A percentile compares a stretch with the other conserved stretches of the same genome.
phyloP scores from a whole-genome alignment of 2,113 vertebrate genomes.

The Microtus montanus region DNA sequence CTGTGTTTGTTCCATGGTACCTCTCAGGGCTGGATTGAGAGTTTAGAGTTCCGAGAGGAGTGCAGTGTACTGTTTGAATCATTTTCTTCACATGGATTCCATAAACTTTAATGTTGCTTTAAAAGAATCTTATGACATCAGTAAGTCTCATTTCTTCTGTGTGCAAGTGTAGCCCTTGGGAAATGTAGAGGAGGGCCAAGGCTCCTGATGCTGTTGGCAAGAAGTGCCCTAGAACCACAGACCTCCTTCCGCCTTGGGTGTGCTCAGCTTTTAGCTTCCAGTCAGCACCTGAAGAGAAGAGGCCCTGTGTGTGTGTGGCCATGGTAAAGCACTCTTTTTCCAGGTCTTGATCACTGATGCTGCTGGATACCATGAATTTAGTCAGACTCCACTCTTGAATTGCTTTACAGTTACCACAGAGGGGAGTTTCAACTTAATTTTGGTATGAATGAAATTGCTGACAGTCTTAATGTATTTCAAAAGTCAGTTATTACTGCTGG shows the following conservation, averaged over 20 bases:
- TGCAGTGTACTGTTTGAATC: not conserved
- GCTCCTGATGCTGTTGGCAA: not conserved
- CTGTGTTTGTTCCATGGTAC: not conserved
- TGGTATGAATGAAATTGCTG: not conserved
- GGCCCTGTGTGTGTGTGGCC: not conserved
- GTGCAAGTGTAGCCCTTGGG: not conserved
- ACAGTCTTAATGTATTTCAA: conserved; percentile 24
- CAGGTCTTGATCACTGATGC: not conserved
- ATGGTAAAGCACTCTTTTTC: not conserved
- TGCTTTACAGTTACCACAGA: conserved; percentile 45
- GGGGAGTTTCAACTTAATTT: conserved; percentile 20
- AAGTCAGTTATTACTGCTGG: not conserved
- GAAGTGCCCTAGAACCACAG: not conserved
- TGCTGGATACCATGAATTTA: not conserved
- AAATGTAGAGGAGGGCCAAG: not conserved
- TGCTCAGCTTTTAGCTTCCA: not conserved
- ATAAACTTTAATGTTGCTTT: not conserved
- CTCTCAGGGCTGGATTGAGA: not conserved
- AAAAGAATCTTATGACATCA: not conserved
- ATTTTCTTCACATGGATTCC: not conserved
- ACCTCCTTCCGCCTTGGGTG: not conserved
- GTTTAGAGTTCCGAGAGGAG: not conserved
- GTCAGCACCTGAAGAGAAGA: not conserved
- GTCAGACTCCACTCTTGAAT: not conserved
- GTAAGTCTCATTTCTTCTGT: conserved; percentile 1